Base-by-base conservation (phyloP, 1,140 invertebrate species). In the Heterodera schachtii region DNA sequence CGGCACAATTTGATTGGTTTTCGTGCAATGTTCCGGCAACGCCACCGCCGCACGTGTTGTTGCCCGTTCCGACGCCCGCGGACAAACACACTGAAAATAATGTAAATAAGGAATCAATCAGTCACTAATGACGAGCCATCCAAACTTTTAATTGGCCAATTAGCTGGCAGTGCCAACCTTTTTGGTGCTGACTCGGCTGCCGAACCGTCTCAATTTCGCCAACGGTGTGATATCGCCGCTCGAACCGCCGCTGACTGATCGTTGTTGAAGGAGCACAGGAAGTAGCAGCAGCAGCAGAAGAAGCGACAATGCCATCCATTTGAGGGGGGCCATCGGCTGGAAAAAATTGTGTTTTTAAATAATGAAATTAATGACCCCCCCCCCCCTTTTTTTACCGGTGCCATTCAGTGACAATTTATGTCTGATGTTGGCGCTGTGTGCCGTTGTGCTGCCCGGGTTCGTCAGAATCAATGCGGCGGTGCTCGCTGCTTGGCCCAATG, bases 151-250 rank as follows among this genome's bases (percentile, higher is more conserved):
- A 52, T 52, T 11, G 52, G 7, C 16, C 9, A 52, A 52, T 52
- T 11, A 5, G 16, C 13, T 9, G 8, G 49, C 13, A 21, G 13
- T 78, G 41, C 11, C 69, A 66, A 44, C 66, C 47, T 71, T 71
- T 71, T 64, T 69, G 77, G 21, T 66, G 43, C 31, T 78, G 76
- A 19, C 41, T 21, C 43, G 49, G 57, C 7, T 70, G 76, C 4
- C 77, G 77, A 41, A 71, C 64, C 16, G 57, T 78, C 6, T 89
- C 87, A 75, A 87, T 84, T 57, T 86, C 87, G 21, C 88, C 88
- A 41, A 88, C 88, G 6, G 87, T 89, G 73, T 89, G 87, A 73
- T 89, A 89, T 21, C 87, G 73, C 31, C 88, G 87, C 71, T 89
- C 87, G 66, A 89, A 89, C 19, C 87, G 82, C 52, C 81, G 43